Evolutionary conservation across 2,113 vertebrate species (phyloP), one percentile per base, ranked within the genome.

Genomic region (Ictalurus furcatus): DNA sequence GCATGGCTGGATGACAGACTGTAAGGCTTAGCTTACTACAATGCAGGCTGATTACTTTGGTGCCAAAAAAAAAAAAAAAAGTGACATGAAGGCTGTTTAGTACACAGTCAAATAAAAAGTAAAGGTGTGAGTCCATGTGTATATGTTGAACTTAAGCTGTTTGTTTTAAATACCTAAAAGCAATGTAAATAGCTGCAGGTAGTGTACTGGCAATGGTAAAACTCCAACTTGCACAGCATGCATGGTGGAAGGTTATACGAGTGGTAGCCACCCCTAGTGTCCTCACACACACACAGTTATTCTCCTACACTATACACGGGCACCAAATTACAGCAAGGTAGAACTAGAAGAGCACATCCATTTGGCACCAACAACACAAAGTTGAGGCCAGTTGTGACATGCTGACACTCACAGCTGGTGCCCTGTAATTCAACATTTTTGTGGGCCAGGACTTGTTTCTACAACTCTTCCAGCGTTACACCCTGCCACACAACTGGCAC

Each of bases 321-420:
- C 19, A 17, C 76, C 79, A 85, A 90, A 90, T 88, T 81, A 86
- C 67, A 21, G 44, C 58, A 90, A 80, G n/a, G 30, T 34, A 0
- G n/a, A 23, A 16, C 87, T 58, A 83, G 44, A 71, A 54, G 21
- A 58, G 58, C 23, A 76, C 40, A 59, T 79, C 52, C 37, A 58
- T 56, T 89, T 67, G 44, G 65, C 5, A 23, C 8, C 28, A 74
- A 44, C 13, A 40, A 4, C 37, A 90, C 85, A 88, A 89, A 40
- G 54, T 52, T 9, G 8, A 11, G 81, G 59, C 78, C 34, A 74
- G 78, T 89, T 87, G 85, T 85, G 52, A 86, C 88, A 73, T n/a
- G 40, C 30, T 13, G 44, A 85, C 81, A 89, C 86, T 76, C 58
- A 86, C 61, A 90, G 84, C n/a, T 78, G 67, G 85, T 82, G 82